Evolutionary conservation across 2,113 vertebrate species (phyloP).

Genomic region (Sebastes fasciatus): DNA sequence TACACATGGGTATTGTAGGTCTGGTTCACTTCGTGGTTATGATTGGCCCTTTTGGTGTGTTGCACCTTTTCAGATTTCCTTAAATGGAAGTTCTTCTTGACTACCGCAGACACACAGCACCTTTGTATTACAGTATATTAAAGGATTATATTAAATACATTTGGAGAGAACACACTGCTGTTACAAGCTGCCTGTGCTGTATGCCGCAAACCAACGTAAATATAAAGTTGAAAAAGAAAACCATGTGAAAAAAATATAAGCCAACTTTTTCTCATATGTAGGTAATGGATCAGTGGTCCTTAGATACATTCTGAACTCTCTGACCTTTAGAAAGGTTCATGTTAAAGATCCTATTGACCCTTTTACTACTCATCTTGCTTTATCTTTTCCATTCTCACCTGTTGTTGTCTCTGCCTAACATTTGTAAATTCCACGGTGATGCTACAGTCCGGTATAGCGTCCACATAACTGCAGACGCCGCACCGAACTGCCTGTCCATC

Average conservation of each 20-base stretch:
- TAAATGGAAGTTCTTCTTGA: conserved; percentile 56
- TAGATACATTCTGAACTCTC: conserved; percentile 20
- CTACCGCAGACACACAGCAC: conserved; percentile 15
- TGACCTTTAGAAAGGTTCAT: conserved; percentile 12
- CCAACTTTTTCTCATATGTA: conserved; percentile 17
- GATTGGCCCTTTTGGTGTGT: conserved; percentile 26
- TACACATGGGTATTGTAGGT: conserved; percentile 14
- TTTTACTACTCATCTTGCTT: background rate
- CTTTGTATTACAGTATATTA: conserved; percentile 28
- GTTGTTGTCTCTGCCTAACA: background rate
- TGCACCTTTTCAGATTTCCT: conserved; percentile 49
- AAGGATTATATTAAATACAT: conserved; percentile 40
- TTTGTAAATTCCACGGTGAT: conserved; percentile 30
- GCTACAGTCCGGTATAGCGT: no score
- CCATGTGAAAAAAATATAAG: background rate
- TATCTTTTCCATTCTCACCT: conserved; percentile 29
- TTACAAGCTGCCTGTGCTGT: conserved; percentile 7
- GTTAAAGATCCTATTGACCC: conserved; percentile 21
- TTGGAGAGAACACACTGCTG: conserved; percentile 2
- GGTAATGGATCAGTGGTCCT: conserved; percentile 1
- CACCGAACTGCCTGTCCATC: no score
- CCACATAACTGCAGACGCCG: no score
- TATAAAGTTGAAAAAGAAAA: conserved; percentile 33
- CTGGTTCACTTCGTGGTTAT: conserved; percentile 35
- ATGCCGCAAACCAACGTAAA: conserved; percentile 14